These are phyloP conservation scores for Apeira syringaria DNA, from an alignment of 2,888 invertebrate genomes.

Conservation along the genomic window DNA sequence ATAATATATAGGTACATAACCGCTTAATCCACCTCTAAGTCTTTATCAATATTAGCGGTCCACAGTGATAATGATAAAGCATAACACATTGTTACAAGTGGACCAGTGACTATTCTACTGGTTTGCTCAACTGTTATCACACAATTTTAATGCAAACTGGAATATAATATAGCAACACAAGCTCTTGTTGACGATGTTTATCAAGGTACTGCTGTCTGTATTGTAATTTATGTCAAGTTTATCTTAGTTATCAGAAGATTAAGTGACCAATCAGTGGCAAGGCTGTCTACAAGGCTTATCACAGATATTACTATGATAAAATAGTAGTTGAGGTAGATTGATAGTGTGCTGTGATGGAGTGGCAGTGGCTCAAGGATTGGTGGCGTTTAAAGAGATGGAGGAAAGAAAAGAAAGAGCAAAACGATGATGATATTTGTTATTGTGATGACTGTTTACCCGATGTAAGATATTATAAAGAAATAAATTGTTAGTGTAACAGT, in stretches of 20 bases:
- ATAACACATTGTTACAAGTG: not conserved
- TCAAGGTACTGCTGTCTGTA: slow-evolving; percentile 72
- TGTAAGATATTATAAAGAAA: slow-evolving; percentile 52
- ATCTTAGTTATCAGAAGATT: slow-evolving; percentile 67
- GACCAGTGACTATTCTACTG: slow-evolving; percentile 12
- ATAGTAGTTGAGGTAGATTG: slow-evolving; percentile 39
- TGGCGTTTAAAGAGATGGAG: slow-evolving; percentile 90
- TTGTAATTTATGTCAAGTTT: slow-evolving; percentile 75
- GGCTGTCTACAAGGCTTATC: slow-evolving; percentile 45
- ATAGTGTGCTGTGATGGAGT: slow-evolving; percentile 85
- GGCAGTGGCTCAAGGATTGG: slow-evolving; percentile 92
- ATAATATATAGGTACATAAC: no score
- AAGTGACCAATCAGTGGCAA: slow-evolving; percentile 62
- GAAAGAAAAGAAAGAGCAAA: slow-evolving; percentile 78
- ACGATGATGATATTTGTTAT: slow-evolving; percentile 87
- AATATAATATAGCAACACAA: slow-evolving; percentile 55
- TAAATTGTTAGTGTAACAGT: slow-evolving; percentile 4
- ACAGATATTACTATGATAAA: slow-evolving; percentile 47
- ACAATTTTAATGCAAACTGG: slow-evolving; percentile 37
- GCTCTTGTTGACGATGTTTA: slow-evolving; percentile 66
- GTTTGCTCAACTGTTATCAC: slow-evolving; percentile 26
- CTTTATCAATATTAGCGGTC: no score
- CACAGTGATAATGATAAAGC: slow-evolving; percentile 13
- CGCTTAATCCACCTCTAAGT: no score
- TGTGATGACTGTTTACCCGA: slow-evolving; percentile 89